A percentile compares a stretch with the other conserved stretches of the same genome.
These are phyloP conservation scores for Spodoptera frugiperda DNA, from an alignment of 1,140 invertebrate species.

Conservation along the genomic window DNA sequence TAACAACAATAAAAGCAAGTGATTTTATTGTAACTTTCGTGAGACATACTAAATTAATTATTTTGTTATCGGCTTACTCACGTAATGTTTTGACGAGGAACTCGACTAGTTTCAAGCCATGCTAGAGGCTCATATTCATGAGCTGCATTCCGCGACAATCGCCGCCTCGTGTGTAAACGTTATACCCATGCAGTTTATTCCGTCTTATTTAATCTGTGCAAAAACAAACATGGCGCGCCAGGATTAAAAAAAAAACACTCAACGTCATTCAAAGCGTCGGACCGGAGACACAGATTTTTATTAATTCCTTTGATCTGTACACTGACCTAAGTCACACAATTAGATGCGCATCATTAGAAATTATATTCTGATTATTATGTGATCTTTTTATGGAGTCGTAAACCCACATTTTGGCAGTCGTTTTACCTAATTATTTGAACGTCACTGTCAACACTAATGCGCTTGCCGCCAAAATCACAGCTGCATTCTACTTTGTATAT, in stretches of 20 bases:
- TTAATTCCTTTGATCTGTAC: slow-evolving; percentile 32
- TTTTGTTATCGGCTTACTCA: too few relatives aligned
- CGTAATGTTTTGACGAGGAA: too few relatives aligned
- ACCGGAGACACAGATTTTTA: neutral
- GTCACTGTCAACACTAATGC: neutral
- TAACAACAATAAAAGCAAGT: too few relatives aligned
- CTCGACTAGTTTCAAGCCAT: too few relatives aligned
- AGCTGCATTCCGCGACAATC: too few relatives aligned
- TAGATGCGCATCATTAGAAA: slow-evolving; percentile 5
- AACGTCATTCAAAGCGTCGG: neutral
- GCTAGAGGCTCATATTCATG: too few relatives aligned
- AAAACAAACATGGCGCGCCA: neutral
- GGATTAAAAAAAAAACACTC: neutral
- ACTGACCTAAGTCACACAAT: slow-evolving; percentile 37
- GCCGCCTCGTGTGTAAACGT: too few relatives aligned
- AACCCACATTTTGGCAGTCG: slow-evolving; percentile 4
- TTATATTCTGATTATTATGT: slow-evolving; percentile 17
- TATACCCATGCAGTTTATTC: too few relatives aligned
- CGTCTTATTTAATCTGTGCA: neutral
- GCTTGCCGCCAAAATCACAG: neutral
- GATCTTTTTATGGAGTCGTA: neutral
- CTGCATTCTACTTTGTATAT: neutral
- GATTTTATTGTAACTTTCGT: too few relatives aligned
- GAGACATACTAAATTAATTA: too few relatives aligned
- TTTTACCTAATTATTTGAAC: slow-evolving; percentile 14